Conservation (phyloP, 2,113 vertebrate genomes). For the Dasyurus viverrinus region DNA sequence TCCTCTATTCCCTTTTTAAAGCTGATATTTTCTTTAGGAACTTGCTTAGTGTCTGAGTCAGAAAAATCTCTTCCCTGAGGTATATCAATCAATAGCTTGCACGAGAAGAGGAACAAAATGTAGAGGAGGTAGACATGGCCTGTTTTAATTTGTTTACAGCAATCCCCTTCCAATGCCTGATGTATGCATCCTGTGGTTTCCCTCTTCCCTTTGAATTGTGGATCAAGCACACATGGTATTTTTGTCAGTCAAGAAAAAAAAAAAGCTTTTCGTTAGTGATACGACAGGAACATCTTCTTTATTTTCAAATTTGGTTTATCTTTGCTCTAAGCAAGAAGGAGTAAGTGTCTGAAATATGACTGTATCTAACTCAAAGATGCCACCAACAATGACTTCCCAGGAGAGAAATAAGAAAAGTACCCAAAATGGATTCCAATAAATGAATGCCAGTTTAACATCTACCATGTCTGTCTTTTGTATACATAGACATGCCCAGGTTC, state of each 20-base stretch:
- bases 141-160: conserved; percentile 82
- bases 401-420: conserved; percentile 78
- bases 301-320: conserved; percentile 69
- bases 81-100: conserved; percentile 85
- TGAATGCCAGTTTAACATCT: conserved; percentile 82
- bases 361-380: conserved; percentile 73
- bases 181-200: conserved; percentile 66
- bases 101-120: conserved; percentile 80
- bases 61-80: conserved; percentile 86
- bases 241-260: conserved; percentile 66
- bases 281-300: conserved; percentile 48
- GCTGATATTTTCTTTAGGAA: conserved; percentile 86
- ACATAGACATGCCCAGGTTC: conserved; percentile 72
- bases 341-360: conserved; percentile 69
- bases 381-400: conserved; percentile 72
- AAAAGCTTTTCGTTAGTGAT: conserved; percentile 57
- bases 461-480: conserved; percentile 79
- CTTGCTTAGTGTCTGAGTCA: conserved; percentile 85
- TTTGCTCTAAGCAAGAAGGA: conserved; percentile 53
- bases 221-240: conserved; percentile 73
- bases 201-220: conserved; percentile 69
- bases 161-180: conserved; percentile 71
- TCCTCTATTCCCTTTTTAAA: conserved; percentile 81
- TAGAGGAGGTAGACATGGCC: conserved; percentile 74
- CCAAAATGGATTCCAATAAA: conserved; percentile 82